Conservation (phyloP, 2,797 vertebrate species). For the Eospalax fontanierii region DNA sequence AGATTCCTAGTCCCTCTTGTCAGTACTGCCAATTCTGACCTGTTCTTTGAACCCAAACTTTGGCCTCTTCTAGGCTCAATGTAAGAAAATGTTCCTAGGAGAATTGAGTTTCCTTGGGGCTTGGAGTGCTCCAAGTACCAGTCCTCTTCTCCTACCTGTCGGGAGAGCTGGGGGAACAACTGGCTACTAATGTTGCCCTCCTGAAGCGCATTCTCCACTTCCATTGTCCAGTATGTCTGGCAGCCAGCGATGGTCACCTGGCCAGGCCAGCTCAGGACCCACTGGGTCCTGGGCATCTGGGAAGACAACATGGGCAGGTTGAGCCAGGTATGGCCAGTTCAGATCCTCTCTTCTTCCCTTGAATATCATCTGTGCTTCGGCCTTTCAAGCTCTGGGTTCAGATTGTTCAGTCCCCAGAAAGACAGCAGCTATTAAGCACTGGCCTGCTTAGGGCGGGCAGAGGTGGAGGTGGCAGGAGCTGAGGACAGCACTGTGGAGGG, state of each 20-base stretch:
- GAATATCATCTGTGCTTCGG: neutral
- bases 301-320: constrained; percentile 48
- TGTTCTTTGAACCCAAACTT: neutral
- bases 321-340: neutral
- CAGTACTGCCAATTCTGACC: neutral
- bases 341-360: neutral
- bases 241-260: constrained; percentile 97
- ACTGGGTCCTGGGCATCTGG: constrained; percentile 92
- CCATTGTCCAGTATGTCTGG: constrained; percentile 96
- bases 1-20: neutral
- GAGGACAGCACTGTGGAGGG: neutral
- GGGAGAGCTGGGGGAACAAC: constrained; percentile 93
- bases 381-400: neutral
- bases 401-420: neutral
- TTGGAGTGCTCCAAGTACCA: neutral
- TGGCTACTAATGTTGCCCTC: constrained; percentile 88
- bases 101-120: neutral
- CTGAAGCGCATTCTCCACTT: constrained; percentile 94
- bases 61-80: neutral
- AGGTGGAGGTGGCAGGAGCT: neutral
- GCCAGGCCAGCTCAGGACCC: constrained; percentile 97
- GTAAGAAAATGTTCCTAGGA: neutral
- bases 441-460: neutral
- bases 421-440: neutral
- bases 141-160: constrained; percentile 90